Percentiles rank a stretch among this genome's conserved stretches.
Evolutionary conservation across 64 coral and sea anemone species (phyloP).

Genomic region (Platygyra sinensis): DNA sequence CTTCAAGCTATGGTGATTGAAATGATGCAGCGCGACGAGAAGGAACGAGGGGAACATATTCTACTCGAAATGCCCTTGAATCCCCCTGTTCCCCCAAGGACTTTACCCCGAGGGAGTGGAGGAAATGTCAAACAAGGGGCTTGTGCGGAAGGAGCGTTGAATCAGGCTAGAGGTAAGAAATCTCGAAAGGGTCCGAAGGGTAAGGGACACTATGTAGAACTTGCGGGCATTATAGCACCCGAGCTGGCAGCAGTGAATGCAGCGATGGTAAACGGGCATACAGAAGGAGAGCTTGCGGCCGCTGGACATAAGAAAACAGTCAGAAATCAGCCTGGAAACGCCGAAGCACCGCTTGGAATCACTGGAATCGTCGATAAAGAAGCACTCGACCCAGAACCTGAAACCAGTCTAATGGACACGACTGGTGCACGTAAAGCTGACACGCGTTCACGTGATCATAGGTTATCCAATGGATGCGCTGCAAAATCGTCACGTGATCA

Average conservation of each 20-base stretch:
- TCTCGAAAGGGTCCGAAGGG: conserved; percentile 1
- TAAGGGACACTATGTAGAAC: conserved; percentile 30
- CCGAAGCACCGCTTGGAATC: too few species aligned
- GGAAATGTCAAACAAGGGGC: background rate
- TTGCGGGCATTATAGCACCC: conserved; percentile 45
- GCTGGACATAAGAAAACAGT: background rate
- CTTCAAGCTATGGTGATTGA: conserved; percentile 32
- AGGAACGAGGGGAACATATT: background rate
- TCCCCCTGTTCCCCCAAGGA: conserved; percentile 2
- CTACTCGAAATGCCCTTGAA: background rate
- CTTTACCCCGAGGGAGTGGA: too few species aligned
- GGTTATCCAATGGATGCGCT: background rate
- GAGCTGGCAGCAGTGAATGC: conserved; percentile 35
- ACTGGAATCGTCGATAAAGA: background rate
- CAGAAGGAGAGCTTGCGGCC: background rate
- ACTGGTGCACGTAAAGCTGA: background rate
- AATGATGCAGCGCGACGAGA: conserved; percentile 7
- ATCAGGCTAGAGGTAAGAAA: conserved; percentile 19
- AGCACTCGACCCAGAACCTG: background rate
- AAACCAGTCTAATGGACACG: background rate
- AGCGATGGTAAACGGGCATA: conserved; percentile 15
- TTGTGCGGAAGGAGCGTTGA: background rate
- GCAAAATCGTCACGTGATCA: background rate
- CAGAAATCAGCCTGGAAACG: too few species aligned
- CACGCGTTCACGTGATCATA: background rate